phyloP scores from a whole-genome alignment of 2,888 invertebrate genomes.

The Mythimna lalbum region DNA sequence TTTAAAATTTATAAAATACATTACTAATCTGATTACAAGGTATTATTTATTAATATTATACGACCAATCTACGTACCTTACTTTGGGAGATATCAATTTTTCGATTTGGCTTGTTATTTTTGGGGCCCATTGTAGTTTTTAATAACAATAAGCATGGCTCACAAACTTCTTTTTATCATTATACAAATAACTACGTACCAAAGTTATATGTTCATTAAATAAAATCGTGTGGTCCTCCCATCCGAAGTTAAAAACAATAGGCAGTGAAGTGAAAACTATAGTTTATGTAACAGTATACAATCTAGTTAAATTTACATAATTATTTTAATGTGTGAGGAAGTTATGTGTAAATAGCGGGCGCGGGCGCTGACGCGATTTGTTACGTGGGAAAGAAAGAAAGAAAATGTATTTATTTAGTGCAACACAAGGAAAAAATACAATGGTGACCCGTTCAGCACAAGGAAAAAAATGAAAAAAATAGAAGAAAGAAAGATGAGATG shows the following conservation, averaged over 20 bases:
- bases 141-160: conserved; percentile 27
- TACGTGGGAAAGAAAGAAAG: not conserved
- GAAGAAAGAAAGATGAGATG: too few relatives aligned
- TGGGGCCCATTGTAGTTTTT: conserved; percentile 8
- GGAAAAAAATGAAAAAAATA: too few relatives aligned
- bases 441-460: too few relatives aligned
- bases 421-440: too few relatives aligned
- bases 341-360: conserved; percentile 6
- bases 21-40: too few relatives aligned
- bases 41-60: too few relatives aligned
- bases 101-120: too few relatives aligned
- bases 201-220: conserved; percentile 14
- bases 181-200: conserved; percentile 26
- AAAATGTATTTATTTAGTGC: not conserved
- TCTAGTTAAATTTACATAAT: conserved; percentile 64
- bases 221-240: conserved; percentile 20
- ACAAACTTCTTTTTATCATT: conserved; percentile 28
- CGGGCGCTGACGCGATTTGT: conserved; percentile 16
- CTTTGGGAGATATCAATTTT: too few relatives aligned
- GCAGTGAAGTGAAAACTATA: conserved; percentile 62
- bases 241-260: conserved; percentile 54
- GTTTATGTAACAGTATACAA: conserved; percentile 62
- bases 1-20: too few relatives aligned
- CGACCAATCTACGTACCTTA: too few relatives aligned
- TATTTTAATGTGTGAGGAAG: conserved; percentile 50